Evolutionary conservation across 1,140 invertebrate species (phyloP).

Genomic region (Steinernema khuongi): DNA sequence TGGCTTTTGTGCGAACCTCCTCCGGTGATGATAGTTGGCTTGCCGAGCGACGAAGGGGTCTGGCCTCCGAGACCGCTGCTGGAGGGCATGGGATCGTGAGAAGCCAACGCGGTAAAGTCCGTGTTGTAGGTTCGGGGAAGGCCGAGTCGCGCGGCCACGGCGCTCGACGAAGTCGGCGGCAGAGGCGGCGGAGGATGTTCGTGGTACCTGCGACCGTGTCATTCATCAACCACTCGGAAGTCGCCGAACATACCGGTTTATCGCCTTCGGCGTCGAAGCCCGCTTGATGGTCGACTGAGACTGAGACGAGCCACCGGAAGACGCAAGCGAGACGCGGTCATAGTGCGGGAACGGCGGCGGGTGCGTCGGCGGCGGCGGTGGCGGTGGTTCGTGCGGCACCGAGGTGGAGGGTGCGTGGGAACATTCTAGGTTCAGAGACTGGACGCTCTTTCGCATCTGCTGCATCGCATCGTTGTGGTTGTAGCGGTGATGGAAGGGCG

Average conservation of each 20-base stretch:
- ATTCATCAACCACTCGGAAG: constrained; percentile 5
- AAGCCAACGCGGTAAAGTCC: neutral
- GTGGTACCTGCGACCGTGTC: constrained; percentile 11
- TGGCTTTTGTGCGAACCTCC: neutral
- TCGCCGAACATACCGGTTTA: constrained; percentile 15
- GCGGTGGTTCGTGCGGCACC: neutral
- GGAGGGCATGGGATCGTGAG: neutral
- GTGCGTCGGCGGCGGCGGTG: neutral
- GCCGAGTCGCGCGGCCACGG: constrained; percentile 1
- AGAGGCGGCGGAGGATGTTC: constrained; percentile 7
- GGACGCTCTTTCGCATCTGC: constrained; percentile 6
- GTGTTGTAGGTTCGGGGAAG: constrained; percentile 10
- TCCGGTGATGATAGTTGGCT: neutral
- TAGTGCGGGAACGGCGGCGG: neutral
- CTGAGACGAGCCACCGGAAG: constrained; percentile 7
- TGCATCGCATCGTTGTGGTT: constrained; percentile 11
- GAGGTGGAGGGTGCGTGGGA: neutral
- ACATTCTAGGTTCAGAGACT: neutral
- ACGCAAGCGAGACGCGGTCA: neutral
- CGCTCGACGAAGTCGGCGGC: neutral
- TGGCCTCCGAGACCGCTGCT: neutral
- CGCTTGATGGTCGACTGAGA: constrained; percentile 5
- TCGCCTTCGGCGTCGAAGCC: constrained; percentile 3
- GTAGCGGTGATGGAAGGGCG: constrained; percentile 2
- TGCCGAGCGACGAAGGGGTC: neutral